Evolutionary conservation across 2,888 invertebrate species (phyloP).

Genomic region (Spicauda simplicius): DNA sequence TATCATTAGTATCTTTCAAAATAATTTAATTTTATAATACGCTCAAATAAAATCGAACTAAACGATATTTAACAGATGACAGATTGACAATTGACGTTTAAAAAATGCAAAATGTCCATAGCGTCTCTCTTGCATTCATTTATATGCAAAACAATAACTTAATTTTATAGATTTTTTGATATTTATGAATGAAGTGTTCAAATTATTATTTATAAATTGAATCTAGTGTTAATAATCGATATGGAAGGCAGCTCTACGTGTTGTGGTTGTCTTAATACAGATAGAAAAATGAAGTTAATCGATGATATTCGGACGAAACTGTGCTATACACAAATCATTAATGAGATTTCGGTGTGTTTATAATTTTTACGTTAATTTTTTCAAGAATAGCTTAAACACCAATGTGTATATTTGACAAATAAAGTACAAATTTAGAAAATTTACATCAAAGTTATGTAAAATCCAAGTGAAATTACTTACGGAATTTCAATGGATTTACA

Average conservation of each 20-base stretch:
- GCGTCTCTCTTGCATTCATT: not conserved
- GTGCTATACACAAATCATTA: slow-evolving; percentile 62
- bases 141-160: not conserved
- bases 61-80: not conserved
- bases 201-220: not conserved
- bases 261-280: slow-evolving; percentile 61
- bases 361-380: slow-evolving; percentile 8
- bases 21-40: too few species aligned
- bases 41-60: not conserved
- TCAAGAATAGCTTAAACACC: too few species aligned
- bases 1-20: too few species aligned
- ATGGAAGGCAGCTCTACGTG: slow-evolving; percentile 44
- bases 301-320: slow-evolving; percentile 51
- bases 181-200: slow-evolving; percentile 7
- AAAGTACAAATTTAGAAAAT: too few species aligned
- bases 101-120: not conserved
- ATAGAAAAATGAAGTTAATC: slow-evolving; percentile 59
- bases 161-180: not conserved
- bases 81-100: not conserved
- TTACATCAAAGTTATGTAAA: too few species aligned
- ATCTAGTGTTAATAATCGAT: not conserved
- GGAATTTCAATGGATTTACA: too few species aligned
- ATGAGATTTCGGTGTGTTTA: slow-evolving; percentile 57
- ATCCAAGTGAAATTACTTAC: too few species aligned
- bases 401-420: too few species aligned